A percentile compares a stretch with the other conserved stretches of the same genome.
Conservation (phyloP, 2,888 invertebrate species). For the Zygogramma bicolorata region DNA sequence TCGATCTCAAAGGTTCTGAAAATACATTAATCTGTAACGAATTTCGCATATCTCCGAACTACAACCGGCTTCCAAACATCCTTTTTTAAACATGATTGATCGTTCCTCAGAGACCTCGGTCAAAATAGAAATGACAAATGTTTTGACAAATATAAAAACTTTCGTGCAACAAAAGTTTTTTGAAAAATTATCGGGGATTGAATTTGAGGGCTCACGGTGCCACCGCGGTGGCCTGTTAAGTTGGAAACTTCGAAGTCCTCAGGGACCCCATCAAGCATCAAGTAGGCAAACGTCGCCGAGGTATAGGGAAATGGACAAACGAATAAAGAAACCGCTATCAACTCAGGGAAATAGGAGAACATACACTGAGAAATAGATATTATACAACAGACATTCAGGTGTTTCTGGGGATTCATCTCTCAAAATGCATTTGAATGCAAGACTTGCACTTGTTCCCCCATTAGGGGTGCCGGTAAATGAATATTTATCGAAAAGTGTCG, state of each 20-base stretch:
- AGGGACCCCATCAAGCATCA: constrained; percentile 59
- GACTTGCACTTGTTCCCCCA: no score
- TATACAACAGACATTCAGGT: neutral
- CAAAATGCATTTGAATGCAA: no score
- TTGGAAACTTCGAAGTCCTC: constrained; percentile 60
- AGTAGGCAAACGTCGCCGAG: constrained; percentile 58
- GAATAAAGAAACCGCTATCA: constrained; percentile 48
- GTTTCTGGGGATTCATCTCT: neutral
- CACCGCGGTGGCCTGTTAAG: constrained; percentile 56
- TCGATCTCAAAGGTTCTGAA: no score
- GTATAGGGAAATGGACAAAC: constrained; percentile 60
- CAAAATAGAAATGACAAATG: constrained; percentile 66
- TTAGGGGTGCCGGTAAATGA: no score
- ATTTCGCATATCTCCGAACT: neutral
- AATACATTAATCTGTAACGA: neutral
- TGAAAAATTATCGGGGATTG: constrained; percentile 65
- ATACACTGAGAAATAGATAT: constrained; percentile 18
- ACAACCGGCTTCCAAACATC: neutral
- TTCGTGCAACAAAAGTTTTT: constrained; percentile 63
- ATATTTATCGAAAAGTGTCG: no score
- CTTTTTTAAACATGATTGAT: constrained; percentile 57
- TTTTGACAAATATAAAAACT: constrained; percentile 61
- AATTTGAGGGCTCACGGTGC: constrained; percentile 57
- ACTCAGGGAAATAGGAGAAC: constrained; percentile 11
- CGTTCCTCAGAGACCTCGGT: constrained; percentile 58